Conservation (phyloP, 2,797 vertebrate genomes). For the Sebastes cheni region DNA sequence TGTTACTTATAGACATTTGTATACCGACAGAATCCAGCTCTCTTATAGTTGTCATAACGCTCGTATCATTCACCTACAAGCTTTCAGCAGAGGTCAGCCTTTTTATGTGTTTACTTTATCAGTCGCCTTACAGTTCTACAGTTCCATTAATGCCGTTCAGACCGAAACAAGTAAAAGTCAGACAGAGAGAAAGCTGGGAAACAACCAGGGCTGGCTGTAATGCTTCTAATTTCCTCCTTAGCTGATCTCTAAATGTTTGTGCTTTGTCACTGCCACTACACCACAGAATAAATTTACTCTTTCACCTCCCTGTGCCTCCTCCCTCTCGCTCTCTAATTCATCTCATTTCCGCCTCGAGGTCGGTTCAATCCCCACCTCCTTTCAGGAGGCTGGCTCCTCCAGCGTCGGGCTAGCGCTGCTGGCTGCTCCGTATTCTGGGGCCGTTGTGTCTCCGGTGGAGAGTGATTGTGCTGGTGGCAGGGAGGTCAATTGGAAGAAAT, state of each 20-base stretch:
- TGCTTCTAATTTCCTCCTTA: conserved; percentile 78
- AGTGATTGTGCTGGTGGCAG: conserved; percentile 82
- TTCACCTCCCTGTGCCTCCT: conserved; percentile 71
- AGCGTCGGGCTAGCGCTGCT: conserved; percentile 31
- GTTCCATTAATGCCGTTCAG: conserved; percentile 48
- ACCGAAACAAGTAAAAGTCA: conserved; percentile 55
- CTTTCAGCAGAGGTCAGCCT: conserved; percentile 16
- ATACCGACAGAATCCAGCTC: conserved; percentile 24
- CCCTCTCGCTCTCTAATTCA: conserved; percentile 73
- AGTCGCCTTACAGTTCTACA: conserved; percentile 4
- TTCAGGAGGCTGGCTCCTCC: conserved; percentile 39
- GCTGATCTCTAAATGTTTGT: conserved; percentile 77
- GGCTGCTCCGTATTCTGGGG: conserved; percentile 79
- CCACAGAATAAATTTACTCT: conserved; percentile 73
- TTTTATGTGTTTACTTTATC: conserved; percentile 18
- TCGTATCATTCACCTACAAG: not conserved
- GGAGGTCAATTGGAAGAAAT: conserved; percentile 87
- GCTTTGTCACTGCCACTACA: conserved; percentile 80
- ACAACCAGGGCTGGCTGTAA: conserved; percentile 53
- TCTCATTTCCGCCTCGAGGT: conserved; percentile 75
- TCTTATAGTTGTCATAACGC: conserved; percentile 17
- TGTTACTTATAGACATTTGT: conserved; percentile 54
- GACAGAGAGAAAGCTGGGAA: conserved; percentile 46
- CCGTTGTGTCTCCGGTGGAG: conserved; percentile 77
- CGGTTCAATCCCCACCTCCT: conserved; percentile 61